Conservation (phyloP, 2,113 vertebrate species). For the Muntiacus muntjak region DNA sequence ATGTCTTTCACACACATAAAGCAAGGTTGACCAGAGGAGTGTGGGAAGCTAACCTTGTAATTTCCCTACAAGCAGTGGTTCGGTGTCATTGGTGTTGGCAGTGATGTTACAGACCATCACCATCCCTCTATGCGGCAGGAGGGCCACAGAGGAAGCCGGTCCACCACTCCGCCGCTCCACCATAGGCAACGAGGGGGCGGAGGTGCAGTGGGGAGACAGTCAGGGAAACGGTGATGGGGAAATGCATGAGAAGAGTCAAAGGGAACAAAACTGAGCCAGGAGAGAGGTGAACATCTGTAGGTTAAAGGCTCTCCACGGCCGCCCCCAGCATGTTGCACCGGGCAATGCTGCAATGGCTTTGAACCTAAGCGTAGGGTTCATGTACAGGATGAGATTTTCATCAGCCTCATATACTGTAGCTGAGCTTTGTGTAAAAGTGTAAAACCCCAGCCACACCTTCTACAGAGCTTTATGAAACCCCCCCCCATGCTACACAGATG, state of each 20-base stretch:
- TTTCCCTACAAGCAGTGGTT: not conserved
- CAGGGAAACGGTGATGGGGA: not conserved
- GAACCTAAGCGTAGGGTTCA: accelerated
- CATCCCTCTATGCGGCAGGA: accelerated
- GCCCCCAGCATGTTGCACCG: accelerated
- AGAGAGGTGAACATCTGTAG: accelerated
- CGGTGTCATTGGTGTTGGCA: accelerated
- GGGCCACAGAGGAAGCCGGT: accelerated
- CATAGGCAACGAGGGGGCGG: not conserved
- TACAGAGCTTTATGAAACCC: not conserved
- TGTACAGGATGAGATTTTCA: accelerated
- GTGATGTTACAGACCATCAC: accelerated
- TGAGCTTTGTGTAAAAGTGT: not conserved
- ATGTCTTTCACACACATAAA: not conserved
- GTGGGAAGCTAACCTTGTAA: accelerated
- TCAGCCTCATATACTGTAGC: accelerated
- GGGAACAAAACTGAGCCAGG: accelerated
- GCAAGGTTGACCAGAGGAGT: not conserved
- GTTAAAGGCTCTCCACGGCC: accelerated
- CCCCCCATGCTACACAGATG: accelerated
- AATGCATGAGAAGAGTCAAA: accelerated
- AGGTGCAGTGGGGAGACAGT: not conserved
- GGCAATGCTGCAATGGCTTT: accelerated
- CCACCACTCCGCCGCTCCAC: accelerated
- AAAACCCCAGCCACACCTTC: no score